Base-by-base conservation (phyloP, 2,113 vertebrate species). In the Eretmodus cyanostictus region DNA sequence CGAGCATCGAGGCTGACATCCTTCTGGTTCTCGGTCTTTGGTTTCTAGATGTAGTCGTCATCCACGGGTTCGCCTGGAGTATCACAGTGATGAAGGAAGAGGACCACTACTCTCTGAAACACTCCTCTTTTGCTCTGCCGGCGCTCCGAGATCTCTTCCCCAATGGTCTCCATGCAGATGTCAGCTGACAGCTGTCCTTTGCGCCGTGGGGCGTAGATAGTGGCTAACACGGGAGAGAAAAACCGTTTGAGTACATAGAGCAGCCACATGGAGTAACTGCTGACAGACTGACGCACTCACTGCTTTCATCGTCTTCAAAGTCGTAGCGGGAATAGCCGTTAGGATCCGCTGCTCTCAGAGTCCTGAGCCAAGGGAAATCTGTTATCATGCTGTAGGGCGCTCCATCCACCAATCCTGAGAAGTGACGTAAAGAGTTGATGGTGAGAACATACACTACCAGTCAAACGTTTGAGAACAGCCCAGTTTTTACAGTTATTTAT, bases 101-200 rank as follows among this genome's bases (percentile, higher is more conserved):
- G 97, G 0, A 99, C 98, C 88, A 99, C 98, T 17, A 99, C 98
- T 19, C 98, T 96, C 88, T 98, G 98, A 92, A 99, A 99, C 5
- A 99, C 97, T 0, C 98, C 98, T 12, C 91, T 95, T 10, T 96
- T 97, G 94, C 97, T 97, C 95, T 99, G 98, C 0, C 99, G 95
- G 81, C 98, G 96, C 94, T 99, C 99, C 1, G 98, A 98, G 94
- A 99, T 99, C 95, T 99, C 99, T 81, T 99, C 99, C 3, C 99
- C 98, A 24, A 99, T 98, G 7, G 98, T 99, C 94, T 99, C 98
- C 98, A 99, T 99, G 91, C 99, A 99, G 93, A 99, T 99, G 93
- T 99, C 98, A 1, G 98, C 98, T 2, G 98, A 99, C 19, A 99
- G 95, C 86, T 99, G 99, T 83, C 99, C 99, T 95, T 99, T 99